Evolutionary conservation across 2,113 vertebrate species (phyloP).

Genomic region (Zosterops borbonicus): DNA sequence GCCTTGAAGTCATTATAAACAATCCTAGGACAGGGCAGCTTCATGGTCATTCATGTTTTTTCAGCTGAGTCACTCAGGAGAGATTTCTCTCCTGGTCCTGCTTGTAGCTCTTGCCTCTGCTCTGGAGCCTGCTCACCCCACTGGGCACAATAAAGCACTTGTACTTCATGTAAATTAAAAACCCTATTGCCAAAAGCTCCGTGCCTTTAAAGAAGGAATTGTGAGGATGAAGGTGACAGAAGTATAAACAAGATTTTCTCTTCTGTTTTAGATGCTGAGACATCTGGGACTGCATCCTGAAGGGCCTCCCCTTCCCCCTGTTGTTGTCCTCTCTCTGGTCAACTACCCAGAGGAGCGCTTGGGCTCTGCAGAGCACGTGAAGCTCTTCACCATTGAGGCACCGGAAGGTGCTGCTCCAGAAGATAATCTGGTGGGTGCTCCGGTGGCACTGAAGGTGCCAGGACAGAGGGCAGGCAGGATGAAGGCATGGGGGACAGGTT

Average conservation of each 20-base stretch:
- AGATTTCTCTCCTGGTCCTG: background rate
- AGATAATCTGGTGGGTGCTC: slow-evolving; percentile 51
- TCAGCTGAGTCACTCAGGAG: background rate
- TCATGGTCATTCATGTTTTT: background rate
- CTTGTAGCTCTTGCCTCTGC: background rate
- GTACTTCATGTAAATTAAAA: background rate
- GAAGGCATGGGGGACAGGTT: background rate
- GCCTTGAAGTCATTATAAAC: background rate
- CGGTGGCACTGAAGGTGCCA: slow-evolving; percentile 64
- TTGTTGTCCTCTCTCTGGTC: slow-evolving; percentile 78
- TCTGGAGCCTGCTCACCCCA: background rate
- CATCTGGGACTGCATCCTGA: slow-evolving; percentile 77
- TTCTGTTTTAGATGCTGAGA: slow-evolving; percentile 78
- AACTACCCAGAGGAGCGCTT: slow-evolving; percentile 73
- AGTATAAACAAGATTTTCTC: background rate
- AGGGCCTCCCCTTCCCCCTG: slow-evolving; percentile 76
- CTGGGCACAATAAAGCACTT: background rate
- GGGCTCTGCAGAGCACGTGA: background rate
- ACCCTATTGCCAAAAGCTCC: background rate
- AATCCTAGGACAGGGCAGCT: background rate
- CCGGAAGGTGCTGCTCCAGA: background rate
- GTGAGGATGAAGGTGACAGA: background rate
- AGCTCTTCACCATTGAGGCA: slow-evolving; percentile 77
- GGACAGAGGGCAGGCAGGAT: background rate
- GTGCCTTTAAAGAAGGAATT: background rate